Evolutionary conservation across 2,888 invertebrate genomes (phyloP), one percentile per base, ranked within the genome.

Genomic region (Caenorhabditis uteleia): DNA sequence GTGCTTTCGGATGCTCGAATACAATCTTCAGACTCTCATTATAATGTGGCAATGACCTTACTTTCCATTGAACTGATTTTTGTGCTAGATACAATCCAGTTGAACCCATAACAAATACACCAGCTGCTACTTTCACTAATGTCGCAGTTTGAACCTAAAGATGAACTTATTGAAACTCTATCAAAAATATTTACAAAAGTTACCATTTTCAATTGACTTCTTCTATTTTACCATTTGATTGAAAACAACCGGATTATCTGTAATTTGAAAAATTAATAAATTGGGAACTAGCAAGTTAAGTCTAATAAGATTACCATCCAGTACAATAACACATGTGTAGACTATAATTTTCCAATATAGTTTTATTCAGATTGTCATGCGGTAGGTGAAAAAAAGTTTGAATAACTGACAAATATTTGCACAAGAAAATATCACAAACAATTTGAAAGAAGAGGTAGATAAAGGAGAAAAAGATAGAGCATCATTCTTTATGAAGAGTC

Each of bases 401-500:
- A 43, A 43, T 10, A 27, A 3, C 3, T 8, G 21, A 21, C 7
- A 42, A 18, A n/a, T 23, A 21, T 18, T 7, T 18, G 40, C 23
- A 21, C 40, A 23, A 40, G 20, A 21, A 40, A 12, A 43, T 26
- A 23, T 20, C 43, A 43, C 38, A 38, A 38, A 16, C 29, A 29
- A 29, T 29, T 29, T 29, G 29, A 29, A 40, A 21, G 8, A 21
- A 40, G 8, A 21, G 8, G 16, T 43, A 2, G 27, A 27, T 16
- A n/a, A 25, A 33, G 21, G 20, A 16, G 14, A 25, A 44, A 6
- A 25, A 6, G 16, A 44, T 12, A 40, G 23, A 50, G 29, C 8
- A 20, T 83, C 4, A 21, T 46, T 33, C 38, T 34, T 65, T 65
- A 66, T 85, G 77, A 16, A 86, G 71, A n/a, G 86, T 86, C 86